A percentile compares a stretch with the other conserved stretches of the same genome.
Evolutionary conservation across 1,140 invertebrate species (phyloP).

Genomic region (Drosophila asahinai): DNA sequence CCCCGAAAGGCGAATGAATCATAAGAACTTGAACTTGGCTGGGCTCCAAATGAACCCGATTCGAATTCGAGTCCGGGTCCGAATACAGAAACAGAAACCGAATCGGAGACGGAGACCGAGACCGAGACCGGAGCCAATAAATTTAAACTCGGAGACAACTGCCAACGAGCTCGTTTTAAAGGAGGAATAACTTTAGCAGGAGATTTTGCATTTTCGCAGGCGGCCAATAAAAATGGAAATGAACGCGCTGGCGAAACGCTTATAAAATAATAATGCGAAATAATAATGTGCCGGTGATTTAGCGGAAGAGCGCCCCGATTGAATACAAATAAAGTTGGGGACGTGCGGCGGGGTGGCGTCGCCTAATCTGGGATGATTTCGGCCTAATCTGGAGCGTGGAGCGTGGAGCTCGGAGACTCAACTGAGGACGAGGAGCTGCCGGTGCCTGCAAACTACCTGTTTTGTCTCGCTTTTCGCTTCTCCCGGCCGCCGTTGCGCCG

Average conservation of each 20-base stretch:
- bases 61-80: not conserved
- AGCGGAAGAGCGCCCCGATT: slow-evolving; percentile 82
- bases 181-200: slow-evolving; percentile 26
- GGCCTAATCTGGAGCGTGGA: slow-evolving; percentile 80
- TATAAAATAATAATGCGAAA: slow-evolving; percentile 85
- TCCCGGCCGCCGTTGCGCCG: slow-evolving; percentile 16
- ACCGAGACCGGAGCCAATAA: slow-evolving; percentile 54
- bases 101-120: slow-evolving; percentile 13
- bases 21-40: slow-evolving; percentile 57
- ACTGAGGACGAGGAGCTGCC: slow-evolving; percentile 13
- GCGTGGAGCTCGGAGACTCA: slow-evolving; percentile 15
- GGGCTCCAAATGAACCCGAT: slow-evolving; percentile 24
- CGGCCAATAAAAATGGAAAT: slow-evolving; percentile 85
- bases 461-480: slow-evolving; percentile 59
- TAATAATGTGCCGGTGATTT: slow-evolving; percentile 85
- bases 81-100: slow-evolving; percentile 16
- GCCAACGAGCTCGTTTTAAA: slow-evolving; percentile 74
- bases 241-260: slow-evolving; percentile 75
- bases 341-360: slow-evolving; percentile 20
- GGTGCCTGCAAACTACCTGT: slow-evolving; percentile 74
- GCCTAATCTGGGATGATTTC: slow-evolving; percentile 82
- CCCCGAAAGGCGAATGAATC: slow-evolving; percentile 62
- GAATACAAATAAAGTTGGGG: slow-evolving; percentile 81
- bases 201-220: slow-evolving; percentile 70
- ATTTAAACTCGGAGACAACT: slow-evolving; percentile 68